Evolutionary conservation across 2,888 invertebrate genomes (phyloP).

Genomic region (Hirtodrosophila alboralis): DNA sequence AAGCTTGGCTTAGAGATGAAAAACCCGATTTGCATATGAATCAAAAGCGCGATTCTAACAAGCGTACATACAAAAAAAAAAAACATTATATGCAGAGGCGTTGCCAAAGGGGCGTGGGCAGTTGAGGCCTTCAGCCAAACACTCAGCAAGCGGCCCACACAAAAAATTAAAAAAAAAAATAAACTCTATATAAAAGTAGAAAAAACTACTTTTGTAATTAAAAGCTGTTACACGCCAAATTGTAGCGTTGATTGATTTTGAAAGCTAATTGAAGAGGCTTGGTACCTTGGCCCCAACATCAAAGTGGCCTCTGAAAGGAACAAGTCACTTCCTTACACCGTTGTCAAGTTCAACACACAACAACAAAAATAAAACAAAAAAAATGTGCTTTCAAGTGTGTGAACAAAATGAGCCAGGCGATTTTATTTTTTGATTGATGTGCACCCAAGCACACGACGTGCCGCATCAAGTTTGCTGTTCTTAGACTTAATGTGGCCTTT

Average conservation of each 20-base stretch:
- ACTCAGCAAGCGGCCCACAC: slow-evolving; percentile 38
- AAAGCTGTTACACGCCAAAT: slow-evolving; percentile 66
- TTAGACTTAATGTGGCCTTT: slow-evolving; percentile 13
- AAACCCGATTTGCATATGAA: slow-evolving; percentile 72
- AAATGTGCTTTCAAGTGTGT: slow-evolving; percentile 8
- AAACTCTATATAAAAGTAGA: slow-evolving; percentile 7
- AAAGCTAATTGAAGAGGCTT: slow-evolving; percentile 70
- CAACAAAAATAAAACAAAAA: no score
- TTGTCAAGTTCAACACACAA: slow-evolving; percentile 14
- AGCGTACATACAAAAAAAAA: slow-evolving; percentile 42
- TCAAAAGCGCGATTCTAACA: slow-evolving; percentile 68
- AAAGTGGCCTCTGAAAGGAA: slow-evolving; percentile 28
- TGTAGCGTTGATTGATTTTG: slow-evolving; percentile 70
- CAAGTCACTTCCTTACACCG: slow-evolving; percentile 56
- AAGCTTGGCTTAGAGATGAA: slow-evolving; percentile 43
- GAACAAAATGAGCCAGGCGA: slow-evolving; percentile 18
- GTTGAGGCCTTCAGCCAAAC: slow-evolving; percentile 59
- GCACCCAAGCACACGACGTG: neutral
- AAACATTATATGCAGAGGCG: slow-evolving; percentile 65
- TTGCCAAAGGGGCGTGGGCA: slow-evolving; percentile 58
- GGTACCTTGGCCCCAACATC: slow-evolving; percentile 15
- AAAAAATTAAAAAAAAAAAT: no score
- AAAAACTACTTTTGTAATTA: slow-evolving; percentile 61
- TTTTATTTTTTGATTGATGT: slow-evolving; percentile 41
- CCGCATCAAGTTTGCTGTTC: slow-evolving; percentile 8